Evolutionary conservation across 2,888 invertebrate genomes (phyloP).

Genomic region (Trichacis sp.): DNA sequence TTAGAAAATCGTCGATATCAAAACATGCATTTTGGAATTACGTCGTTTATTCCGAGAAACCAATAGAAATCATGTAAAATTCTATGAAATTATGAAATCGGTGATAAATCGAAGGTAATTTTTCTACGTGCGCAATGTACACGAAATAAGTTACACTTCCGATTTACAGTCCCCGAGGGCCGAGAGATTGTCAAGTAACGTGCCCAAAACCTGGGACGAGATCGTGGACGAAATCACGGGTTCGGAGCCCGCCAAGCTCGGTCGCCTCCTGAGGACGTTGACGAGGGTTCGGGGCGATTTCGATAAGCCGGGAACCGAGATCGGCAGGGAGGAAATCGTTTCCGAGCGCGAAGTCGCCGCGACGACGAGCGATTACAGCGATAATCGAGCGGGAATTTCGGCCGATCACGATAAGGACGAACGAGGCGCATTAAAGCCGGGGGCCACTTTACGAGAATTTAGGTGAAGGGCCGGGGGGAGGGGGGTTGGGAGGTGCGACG

Average conservation of each 20-base stretch:
- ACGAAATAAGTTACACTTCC: too few relatives aligned
- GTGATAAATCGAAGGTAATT: too few relatives aligned
- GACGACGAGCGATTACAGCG: slow-evolving; percentile 28
- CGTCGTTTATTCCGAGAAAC: too few relatives aligned
- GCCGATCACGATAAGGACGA: slow-evolving; percentile 41
- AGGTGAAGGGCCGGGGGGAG: neutral
- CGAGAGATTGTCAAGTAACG: neutral
- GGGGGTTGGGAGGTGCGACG: too few relatives aligned
- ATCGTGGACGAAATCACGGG: neutral
- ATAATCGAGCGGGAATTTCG: slow-evolving; percentile 40
- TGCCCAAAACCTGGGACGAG: neutral
- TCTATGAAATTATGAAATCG: too few relatives aligned
- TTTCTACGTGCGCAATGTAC: too few relatives aligned
- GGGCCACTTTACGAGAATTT: neutral
- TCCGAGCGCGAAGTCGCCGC: neutral
- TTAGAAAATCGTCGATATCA: too few relatives aligned
- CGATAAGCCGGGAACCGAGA: neutral
- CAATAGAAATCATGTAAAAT: too few relatives aligned
- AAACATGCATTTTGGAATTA: too few relatives aligned
- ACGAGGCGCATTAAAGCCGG: slow-evolving; percentile 33
- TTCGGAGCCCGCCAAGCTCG: neutral
- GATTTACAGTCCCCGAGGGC: too few relatives aligned
- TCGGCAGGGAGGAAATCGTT: neutral
- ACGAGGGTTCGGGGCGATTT: neutral
- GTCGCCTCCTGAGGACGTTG: neutral